A percentile compares a stretch with the other conserved stretches of the same genome.
phyloP scores from a whole-genome alignment of 2,888 invertebrate species.

The Netelia virgata region DNA sequence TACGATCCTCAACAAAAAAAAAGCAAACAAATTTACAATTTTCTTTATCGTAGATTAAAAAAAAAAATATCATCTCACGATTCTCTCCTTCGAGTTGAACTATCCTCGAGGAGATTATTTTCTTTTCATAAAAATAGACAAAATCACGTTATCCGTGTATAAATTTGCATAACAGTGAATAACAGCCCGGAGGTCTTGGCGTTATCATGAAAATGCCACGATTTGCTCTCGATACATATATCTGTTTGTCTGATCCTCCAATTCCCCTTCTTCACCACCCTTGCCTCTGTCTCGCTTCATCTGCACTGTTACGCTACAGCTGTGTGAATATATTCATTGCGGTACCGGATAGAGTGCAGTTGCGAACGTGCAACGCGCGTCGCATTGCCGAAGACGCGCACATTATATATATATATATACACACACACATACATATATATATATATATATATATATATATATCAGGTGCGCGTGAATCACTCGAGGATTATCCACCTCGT shows the following conservation, averaged over 20 bases:
- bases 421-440: too few species aligned
- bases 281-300: constrained; percentile 11
- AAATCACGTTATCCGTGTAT: too few species aligned
- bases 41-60: too few species aligned
- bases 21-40: too few species aligned
- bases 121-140: too few species aligned
- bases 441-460: constrained; percentile 9
- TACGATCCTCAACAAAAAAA: too few species aligned
- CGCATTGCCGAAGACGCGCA: constrained; percentile 53
- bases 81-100: too few species aligned
- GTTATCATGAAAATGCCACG: constrained; percentile 17
- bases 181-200: neutral
- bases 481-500: constrained; percentile 79
- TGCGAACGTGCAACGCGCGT: constrained; percentile 11
- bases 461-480: constrained; percentile 67
- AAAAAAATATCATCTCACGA: too few species aligned
- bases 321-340: constrained; percentile 14
- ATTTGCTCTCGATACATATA: constrained; percentile 12
- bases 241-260: constrained; percentile 4
- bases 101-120: too few species aligned
- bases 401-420: constrained; percentile 1
- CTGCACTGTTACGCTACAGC: constrained; percentile 7
- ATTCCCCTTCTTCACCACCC: neutral
- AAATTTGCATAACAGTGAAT: neutral
- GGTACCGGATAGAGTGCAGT: constrained; percentile 25